phyloP scores from a whole-genome alignment of 2,888 invertebrate species.

The Lamellibrachia columna region DNA sequence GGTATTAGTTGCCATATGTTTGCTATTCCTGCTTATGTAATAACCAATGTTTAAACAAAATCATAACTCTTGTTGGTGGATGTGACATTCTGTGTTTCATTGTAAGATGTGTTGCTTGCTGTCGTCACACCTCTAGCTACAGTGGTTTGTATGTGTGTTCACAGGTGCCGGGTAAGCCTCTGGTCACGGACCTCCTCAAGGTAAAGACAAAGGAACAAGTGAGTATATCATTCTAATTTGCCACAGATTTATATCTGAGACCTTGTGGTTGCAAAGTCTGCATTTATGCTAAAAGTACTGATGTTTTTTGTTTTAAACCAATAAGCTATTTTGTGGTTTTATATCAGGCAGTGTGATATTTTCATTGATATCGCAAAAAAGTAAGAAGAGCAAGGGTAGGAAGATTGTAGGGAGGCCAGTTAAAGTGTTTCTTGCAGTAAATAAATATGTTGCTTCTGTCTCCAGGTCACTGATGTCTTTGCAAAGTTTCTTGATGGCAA shows the following conservation, averaged over 20 bases:
- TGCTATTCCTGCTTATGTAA: neutral
- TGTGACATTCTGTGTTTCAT: neutral
- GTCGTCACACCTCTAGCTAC: neutral
- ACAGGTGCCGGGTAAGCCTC: constrained; percentile 77
- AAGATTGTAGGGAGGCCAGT: neutral
- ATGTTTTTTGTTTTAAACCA: no score
- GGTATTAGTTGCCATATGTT: no score
- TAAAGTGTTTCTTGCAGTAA: constrained; percentile 17
- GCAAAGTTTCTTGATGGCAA: constrained; percentile 78
- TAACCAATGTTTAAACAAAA: neutral
- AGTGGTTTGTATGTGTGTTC: constrained; percentile 32
- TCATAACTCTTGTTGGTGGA: neutral
- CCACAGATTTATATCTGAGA: neutral
- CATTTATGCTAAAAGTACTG: neutral
- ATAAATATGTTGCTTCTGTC: constrained; percentile 40
- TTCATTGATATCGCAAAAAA: no score
- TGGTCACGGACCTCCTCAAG: constrained; percentile 87
- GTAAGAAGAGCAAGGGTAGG: constrained; percentile 26
- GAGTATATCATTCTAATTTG: neutral
- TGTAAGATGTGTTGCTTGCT: no score
- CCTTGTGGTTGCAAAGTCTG: neutral
- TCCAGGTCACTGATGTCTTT: constrained; percentile 71
- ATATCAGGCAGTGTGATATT: no score
- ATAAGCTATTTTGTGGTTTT: no score
- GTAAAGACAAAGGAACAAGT: constrained; percentile 71